Conservation (phyloP, 2,797 vertebrate species). For the Pteronotus mesoamericanus region DNA sequence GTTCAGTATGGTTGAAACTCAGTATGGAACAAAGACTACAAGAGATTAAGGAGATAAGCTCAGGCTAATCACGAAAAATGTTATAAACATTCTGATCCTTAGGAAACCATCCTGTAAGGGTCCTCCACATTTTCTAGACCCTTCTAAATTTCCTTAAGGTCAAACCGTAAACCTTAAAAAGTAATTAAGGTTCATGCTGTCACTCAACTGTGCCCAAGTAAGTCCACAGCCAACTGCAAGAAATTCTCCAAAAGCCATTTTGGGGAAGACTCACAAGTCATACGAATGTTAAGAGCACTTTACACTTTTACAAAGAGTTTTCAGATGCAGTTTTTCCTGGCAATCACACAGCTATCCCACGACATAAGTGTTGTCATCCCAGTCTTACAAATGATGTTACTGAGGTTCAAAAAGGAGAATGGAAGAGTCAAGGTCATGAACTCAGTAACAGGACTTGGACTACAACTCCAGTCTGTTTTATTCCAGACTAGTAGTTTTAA, state of each 20-base stretch:
- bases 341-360: not conserved
- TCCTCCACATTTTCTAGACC: not conserved
- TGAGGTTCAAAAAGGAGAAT: not conserved
- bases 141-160: not conserved
- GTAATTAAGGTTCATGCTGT: not conserved
- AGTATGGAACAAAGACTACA: not conserved
- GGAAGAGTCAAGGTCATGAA: not conserved
- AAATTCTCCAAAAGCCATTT: not conserved
- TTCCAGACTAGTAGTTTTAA: not conserved
- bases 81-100: not conserved
- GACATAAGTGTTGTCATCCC: not conserved
- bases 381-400: not conserved
- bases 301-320: not conserved
- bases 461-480: not conserved
- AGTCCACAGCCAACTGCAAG: not conserved
- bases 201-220: not conserved
- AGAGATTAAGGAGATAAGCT: not conserved
- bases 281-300: not conserved
- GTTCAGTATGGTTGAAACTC: not conserved
- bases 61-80: not conserved
- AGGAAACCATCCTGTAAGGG: not conserved
- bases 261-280: not conserved
- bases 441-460: not conserved
- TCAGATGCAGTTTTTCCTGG: not conserved
- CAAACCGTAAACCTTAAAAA: constrained; percentile 3